phyloP scores from a whole-genome alignment of 2,888 invertebrate species.

The Lasiommata megera region DNA sequence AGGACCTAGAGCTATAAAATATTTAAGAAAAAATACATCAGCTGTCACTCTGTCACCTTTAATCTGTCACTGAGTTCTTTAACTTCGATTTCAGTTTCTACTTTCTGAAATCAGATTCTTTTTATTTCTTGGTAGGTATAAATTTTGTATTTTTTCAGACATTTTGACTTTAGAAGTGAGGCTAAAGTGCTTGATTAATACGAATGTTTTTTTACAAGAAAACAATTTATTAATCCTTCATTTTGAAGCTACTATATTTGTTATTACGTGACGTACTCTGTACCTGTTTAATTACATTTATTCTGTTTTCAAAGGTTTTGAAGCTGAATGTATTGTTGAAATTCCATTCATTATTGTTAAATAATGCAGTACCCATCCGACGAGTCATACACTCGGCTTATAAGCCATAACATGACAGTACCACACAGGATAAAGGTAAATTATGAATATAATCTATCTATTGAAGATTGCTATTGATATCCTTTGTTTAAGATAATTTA shows the following conservation, averaged over 20 bases:
- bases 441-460: neutral
- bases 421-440: slow-evolving; percentile 75
- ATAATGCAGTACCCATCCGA: slow-evolving; percentile 58
- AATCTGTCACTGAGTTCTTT: neutral
- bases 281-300: neutral
- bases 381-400: slow-evolving; percentile 72
- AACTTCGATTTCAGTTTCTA: neutral
- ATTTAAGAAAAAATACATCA: too few species aligned
- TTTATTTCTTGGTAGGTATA: neutral
- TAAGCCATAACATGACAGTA: slow-evolving; percentile 77
- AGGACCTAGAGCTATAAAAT: too few species aligned
- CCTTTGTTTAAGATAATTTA: neutral
- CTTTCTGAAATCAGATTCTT: neutral
- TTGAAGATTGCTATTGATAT: too few species aligned
- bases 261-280: slow-evolving; percentile 3
- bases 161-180: neutral
- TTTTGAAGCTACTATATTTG: neutral
- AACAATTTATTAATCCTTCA: neutral
- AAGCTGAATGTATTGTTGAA: slow-evolving; percentile 14
- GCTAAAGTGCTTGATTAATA: neutral
- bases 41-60: too few species aligned
- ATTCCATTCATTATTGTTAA: neutral
- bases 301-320: slow-evolving; percentile 9
- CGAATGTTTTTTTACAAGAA: neutral
- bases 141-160: neutral